A percentile compares a stretch with the other conserved stretches of the same genome.
Evolutionary conservation across 2,113 vertebrate genomes (phyloP).

Genomic region (Pungitius pungitius): DNA sequence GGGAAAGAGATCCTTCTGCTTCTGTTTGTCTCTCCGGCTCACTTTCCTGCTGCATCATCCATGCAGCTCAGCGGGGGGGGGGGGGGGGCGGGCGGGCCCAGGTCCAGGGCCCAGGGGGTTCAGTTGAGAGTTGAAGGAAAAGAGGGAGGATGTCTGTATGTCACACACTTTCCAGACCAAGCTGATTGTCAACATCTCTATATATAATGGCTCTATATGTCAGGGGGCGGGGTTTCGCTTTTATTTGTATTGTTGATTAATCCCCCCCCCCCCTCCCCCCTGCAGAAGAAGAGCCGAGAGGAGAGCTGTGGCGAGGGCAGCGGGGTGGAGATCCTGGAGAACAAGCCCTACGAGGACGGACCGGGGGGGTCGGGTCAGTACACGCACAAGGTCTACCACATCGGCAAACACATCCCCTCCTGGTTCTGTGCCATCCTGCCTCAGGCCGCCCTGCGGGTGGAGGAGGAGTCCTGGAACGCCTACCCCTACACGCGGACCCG

Average conservation of each 20-base stretch:
- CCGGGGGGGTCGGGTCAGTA: conserved; percentile 93
- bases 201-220: no score
- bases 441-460: conserved; percentile 92
- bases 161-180: not conserved
- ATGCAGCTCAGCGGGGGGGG: not conserved
- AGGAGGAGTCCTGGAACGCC: conserved; percentile 97
- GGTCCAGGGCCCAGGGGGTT: conserved; percentile 15
- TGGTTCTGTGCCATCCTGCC: conserved; percentile 97
- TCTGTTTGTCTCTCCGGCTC: conserved; percentile 24
- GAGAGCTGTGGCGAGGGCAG: conserved; percentile 95
- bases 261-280: not conserved
- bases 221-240: not conserved
- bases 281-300: conserved; percentile 94
- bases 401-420: conserved; percentile 96
- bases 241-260: not conserved
- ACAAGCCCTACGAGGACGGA: conserved; percentile 91
- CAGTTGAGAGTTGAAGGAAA: conserved; percentile 9
- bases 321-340: conserved; percentile 96
- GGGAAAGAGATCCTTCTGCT: not conserved
- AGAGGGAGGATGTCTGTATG: not conserved
- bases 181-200: no score
- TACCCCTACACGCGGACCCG: conserved; percentile 95
- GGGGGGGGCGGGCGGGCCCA: conserved; percentile 1
- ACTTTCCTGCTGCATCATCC: conserved; percentile 28
- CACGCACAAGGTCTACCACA: conserved; percentile 96